Base-by-base conservation (phyloP, 2,888 invertebrate genomes). In the Bhutanitis thaidina region DNA sequence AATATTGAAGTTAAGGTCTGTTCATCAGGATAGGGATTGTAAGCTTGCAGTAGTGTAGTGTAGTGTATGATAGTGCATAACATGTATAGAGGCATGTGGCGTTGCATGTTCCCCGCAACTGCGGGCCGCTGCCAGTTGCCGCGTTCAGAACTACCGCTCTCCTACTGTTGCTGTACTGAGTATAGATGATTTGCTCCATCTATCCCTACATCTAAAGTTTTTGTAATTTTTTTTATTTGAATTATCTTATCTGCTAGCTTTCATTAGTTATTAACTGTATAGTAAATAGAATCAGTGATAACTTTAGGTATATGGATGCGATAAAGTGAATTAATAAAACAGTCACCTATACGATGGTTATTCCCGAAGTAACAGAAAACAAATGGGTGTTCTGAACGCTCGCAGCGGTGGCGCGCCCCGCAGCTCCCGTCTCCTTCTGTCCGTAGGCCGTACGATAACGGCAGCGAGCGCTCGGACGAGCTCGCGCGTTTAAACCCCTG, bases 401-500 rank as follows among this genome's bases (percentile, higher is more conserved):
- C 1, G 69, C 69, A 69, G 71, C 67, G 69, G 67, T 67, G 71
- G 72, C 80, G 76, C 88, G 79, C 85, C 86, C 87, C 87, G 85
- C 87, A 85, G 77, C 85, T 85, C 85, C 86, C 87, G 74, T 86
- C 80, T 86, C 86, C 87, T 82, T 88, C 87, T 87, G 87, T 88
- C 88, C 89, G 88, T 88, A 89, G 89, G 88, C 81, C 82, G 85
- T 83, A 87, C 87, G 87, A 83, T 87, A 87, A 87, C 83, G 84
- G 80, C 83, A 86, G 86, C 86, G 79, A 80, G 80, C 81, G 82
- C 82, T 83, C 87, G 77, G 88, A 88, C 86, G 89, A 89, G 85
- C 83, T 86, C 81, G 84, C 87, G 82, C 85, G 88, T 79, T 84
- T 88, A 85, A 70, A 89, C 86, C 88, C 88, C 82, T 89, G 88